A percentile compares a stretch with the other conserved stretches of the same genome.
These are phyloP conservation scores for Chlorodrepanis virens DNA, from an alignment of 2,113 vertebrate genomes.

Conservation along the genomic window DNA sequence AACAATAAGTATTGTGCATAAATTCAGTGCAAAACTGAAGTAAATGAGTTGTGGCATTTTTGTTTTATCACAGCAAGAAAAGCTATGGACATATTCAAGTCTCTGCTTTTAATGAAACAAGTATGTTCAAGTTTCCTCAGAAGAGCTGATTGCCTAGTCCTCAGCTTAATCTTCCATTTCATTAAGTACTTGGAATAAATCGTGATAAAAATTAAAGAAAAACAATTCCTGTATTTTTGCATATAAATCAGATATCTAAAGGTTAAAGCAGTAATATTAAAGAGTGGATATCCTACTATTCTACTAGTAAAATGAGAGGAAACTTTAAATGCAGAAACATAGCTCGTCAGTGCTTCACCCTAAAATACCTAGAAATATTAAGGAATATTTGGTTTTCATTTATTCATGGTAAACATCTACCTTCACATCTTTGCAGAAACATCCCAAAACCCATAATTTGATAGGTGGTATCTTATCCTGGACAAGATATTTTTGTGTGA, in stretches of 20 bases:
- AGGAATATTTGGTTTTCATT: neutral
- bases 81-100: neutral
- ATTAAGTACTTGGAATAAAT: neutral
- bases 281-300: neutral
- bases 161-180: neutral
- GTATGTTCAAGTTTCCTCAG: neutral
- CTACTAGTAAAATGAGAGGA: neutral
- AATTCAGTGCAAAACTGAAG: neutral
- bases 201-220: neutral
- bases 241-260: neutral
- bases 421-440: neutral
- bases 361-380: neutral
- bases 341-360: neutral
- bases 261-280: neutral
- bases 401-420: neutral
- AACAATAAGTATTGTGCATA: neutral
- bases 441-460: neutral
- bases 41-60: neutral
- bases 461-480: neutral
- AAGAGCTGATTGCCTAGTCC: neutral
- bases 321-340: neutral
- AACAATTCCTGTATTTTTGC: neutral
- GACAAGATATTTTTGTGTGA: neutral
- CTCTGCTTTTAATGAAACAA: neutral
- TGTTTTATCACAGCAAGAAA: neutral